Conservation (phyloP, 2,888 invertebrate species). For the Camptogramma bilineatum region DNA sequence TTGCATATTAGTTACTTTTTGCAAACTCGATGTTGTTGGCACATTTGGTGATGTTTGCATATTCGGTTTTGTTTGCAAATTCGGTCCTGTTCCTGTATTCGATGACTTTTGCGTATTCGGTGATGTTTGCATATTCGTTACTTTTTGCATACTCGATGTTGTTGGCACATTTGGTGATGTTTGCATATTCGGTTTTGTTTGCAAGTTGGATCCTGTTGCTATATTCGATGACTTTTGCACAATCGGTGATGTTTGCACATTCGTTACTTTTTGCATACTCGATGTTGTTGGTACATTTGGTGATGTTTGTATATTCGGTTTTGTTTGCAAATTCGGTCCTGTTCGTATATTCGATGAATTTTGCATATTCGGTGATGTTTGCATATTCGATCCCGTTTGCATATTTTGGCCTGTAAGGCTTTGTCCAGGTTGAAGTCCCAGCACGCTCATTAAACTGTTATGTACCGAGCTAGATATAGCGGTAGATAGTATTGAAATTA, state of each 20-base stretch:
- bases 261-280: not conserved
- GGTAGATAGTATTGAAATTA: not conserved
- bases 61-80: not conserved
- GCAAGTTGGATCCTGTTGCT: not conserved
- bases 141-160: not conserved
- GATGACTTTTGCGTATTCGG: not conserved
- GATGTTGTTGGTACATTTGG: not conserved
- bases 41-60: not conserved
- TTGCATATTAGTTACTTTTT: not conserved
- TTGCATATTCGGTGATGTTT: not conserved
- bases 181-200: slow-evolving; percentile 8
- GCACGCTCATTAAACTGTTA: slow-evolving; percentile 1
- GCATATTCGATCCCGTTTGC: not conserved
- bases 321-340: slow-evolving; percentile 1
- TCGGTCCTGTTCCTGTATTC: not conserved
- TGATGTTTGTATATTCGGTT: slow-evolving; percentile 4
- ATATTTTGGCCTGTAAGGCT: not conserved
- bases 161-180: not conserved
- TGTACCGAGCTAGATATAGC: slow-evolving; percentile 9
- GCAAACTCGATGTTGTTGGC: not conserved
- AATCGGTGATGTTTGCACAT: not conserved
- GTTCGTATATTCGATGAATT: not conserved
- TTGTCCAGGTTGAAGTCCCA: not conserved
- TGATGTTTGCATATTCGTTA: not conserved
- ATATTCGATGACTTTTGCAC: not conserved